Evolutionary conservation across 2,113 vertebrate genomes (phyloP).

Genomic region (Eidolon helvum): DNA sequence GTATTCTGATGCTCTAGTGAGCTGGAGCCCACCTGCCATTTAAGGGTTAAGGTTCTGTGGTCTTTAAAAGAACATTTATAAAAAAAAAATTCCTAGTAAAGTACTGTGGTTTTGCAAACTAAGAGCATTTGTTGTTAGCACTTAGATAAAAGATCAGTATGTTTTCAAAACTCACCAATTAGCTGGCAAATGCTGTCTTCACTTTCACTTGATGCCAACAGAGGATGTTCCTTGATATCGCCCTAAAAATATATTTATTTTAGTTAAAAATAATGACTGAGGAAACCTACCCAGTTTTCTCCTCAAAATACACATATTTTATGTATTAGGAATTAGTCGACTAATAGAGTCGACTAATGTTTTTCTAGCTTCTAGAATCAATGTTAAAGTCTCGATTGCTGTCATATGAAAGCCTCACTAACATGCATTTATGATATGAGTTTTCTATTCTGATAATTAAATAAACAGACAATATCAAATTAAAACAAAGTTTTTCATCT

Average conservation of each 20-base stretch:
- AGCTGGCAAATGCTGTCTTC: constrained; percentile 82
- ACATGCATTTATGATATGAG: not conserved
- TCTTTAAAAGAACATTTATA: not conserved
- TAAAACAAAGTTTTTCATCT: not conserved
- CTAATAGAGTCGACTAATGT: not conserved
- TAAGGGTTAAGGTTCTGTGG: constrained; percentile 54
- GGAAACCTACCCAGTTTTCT: not conserved
- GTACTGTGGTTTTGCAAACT: constrained; percentile 68
- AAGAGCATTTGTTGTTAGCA: not conserved
- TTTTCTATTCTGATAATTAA: not conserved
- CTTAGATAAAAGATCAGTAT: constrained; percentile 48
- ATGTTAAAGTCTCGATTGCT: not conserved
- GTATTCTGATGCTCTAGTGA: accelerated
- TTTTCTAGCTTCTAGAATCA: not conserved
- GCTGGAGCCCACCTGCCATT: not conserved
- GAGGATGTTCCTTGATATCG: constrained; percentile 81
- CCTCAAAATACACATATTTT: not conserved
- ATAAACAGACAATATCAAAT: not conserved
- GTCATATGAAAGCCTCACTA: not conserved
- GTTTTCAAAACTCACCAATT: constrained; percentile 91
- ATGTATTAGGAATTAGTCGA: not conserved
- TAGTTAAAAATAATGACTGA: constrained; percentile 60
- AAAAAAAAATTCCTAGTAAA: constrained; percentile 48
- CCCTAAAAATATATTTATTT: constrained; percentile 82
- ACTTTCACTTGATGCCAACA: constrained; percentile 76